These are phyloP conservation scores for Eledona agricola DNA, from an alignment of 2,888 invertebrate genomes.

Conservation along the genomic window DNA sequence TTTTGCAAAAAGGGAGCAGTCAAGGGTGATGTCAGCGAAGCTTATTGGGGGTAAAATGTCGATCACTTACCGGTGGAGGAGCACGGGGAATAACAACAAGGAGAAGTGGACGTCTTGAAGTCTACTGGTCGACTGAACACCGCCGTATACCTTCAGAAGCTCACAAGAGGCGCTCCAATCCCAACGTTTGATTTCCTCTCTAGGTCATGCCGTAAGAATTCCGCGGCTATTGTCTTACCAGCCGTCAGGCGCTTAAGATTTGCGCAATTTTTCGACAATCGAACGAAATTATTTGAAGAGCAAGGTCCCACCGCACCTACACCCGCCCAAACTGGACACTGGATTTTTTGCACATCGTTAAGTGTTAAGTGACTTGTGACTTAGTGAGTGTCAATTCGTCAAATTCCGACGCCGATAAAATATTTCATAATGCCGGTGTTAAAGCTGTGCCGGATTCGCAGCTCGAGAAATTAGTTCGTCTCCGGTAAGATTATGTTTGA, in stretches of 20 bases:
- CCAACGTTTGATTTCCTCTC: conserved; percentile 55
- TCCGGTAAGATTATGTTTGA: too few species aligned
- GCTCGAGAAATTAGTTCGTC: too few species aligned
- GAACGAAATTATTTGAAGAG: conserved; percentile 40
- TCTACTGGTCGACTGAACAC: conserved; percentile 56
- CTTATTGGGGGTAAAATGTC: conserved; percentile 46
- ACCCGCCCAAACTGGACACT: conserved; percentile 8
- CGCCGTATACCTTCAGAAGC: conserved; percentile 53
- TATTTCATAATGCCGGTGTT: too few species aligned
- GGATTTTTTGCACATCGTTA: too few species aligned
- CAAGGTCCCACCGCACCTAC: conserved; percentile 43
- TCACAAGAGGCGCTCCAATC: conserved; percentile 54
- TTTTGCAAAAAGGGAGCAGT: conserved; percentile 9
- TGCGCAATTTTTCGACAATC: conserved; percentile 42
- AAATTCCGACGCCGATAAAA: too few species aligned
- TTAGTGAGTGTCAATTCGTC: too few species aligned
- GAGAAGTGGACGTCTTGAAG: conserved; percentile 57
- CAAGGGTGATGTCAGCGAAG: conserved; percentile 39
- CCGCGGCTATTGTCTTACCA: conserved; percentile 51
- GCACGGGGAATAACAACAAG: conserved; percentile 49
- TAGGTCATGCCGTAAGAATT: conserved; percentile 55
- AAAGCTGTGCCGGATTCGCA: too few species aligned
- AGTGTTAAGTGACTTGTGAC: too few species aligned
- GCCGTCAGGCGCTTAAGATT: conserved; percentile 43
- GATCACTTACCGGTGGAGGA: conserved; percentile 47